Evolutionary conservation across 2,113 vertebrate species (phyloP).

Genomic region (Myotis yumanensis): DNA sequence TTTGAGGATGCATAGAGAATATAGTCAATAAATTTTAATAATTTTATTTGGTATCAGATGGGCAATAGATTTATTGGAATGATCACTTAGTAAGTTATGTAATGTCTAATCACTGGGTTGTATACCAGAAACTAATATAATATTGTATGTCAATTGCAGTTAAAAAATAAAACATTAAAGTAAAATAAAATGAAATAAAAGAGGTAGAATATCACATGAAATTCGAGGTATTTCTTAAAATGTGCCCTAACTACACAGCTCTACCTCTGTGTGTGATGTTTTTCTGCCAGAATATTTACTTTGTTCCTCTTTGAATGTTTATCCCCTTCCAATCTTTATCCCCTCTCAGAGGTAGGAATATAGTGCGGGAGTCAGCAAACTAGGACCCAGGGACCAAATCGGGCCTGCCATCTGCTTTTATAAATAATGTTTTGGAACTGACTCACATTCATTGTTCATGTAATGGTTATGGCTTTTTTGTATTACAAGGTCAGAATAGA

Average conservation of each 20-base stretch:
- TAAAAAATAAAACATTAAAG: background rate
- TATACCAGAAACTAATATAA: background rate
- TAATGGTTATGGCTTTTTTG: background rate
- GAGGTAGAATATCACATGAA: background rate
- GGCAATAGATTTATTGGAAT: background rate
- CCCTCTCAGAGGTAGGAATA: background rate
- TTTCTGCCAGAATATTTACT: background rate
- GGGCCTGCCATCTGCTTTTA: background rate
- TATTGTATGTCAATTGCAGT: background rate
- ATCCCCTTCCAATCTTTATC: background rate
- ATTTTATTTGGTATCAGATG: background rate
- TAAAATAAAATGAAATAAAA: background rate
- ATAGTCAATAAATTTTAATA: background rate
- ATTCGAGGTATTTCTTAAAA: background rate
- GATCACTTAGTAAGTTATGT: background rate
- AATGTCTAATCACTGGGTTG: background rate
- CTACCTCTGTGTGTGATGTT: background rate
- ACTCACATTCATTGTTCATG: background rate
- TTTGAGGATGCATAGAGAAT: background rate
- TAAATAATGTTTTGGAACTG: slow-evolving; percentile 2
- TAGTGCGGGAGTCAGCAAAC: background rate
- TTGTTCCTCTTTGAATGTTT: background rate
- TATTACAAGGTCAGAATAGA: background rate
- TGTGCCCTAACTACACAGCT: background rate
- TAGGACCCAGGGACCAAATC: background rate